These are phyloP conservation scores for Apeltes quadracus DNA, from an alignment of 2,113 vertebrate species.

Conservation along the genomic window DNA sequence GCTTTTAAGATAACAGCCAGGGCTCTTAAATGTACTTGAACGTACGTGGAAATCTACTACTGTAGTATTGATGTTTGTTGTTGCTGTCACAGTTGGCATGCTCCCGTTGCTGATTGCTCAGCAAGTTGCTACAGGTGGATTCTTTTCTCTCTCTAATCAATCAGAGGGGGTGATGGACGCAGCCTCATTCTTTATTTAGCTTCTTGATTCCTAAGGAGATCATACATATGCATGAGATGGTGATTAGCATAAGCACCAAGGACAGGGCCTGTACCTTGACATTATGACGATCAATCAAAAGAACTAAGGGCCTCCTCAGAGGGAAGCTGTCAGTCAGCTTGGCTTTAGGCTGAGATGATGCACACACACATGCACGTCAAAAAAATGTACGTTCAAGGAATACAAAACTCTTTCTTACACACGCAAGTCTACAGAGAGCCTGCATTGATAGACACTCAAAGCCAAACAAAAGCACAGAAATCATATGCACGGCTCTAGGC, in stretches of 20 bases:
- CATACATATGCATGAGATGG: slow-evolving; percentile 70
- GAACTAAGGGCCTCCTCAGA: slow-evolving; percentile 65
- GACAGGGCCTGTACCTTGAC: slow-evolving; percentile 71
- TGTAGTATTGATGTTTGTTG: too few species aligned
- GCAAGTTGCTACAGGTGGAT: slow-evolving; percentile 30
- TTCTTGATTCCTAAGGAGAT: slow-evolving; percentile 65
- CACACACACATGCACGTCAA: slow-evolving; percentile 27
- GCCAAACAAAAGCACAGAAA: neutral
- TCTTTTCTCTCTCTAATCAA: slow-evolving; percentile 62
- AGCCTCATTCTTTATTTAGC: slow-evolving; percentile 76
- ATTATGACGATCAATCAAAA: slow-evolving; percentile 76
- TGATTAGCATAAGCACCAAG: slow-evolving; percentile 75
- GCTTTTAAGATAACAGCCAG: too few species aligned
- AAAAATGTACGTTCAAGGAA: slow-evolving; percentile 51
- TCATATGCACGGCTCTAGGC: neutral
- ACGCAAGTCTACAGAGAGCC: slow-evolving; percentile 16
- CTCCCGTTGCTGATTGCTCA: neutral
- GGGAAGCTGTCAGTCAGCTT: slow-evolving; percentile 72
- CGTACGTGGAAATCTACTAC: too few species aligned
- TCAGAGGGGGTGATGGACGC: slow-evolving; percentile 57
- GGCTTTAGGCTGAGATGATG: slow-evolving; percentile 60
- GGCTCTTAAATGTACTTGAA: too few species aligned
- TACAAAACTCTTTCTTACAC: slow-evolving; percentile 18
- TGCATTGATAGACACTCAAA: neutral
- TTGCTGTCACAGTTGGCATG: neutral